Evolutionary conservation across 2,888 invertebrate species (phyloP), one percentile per base, ranked within the genome.

Genomic region (Eupithecia dodoneata): DNA sequence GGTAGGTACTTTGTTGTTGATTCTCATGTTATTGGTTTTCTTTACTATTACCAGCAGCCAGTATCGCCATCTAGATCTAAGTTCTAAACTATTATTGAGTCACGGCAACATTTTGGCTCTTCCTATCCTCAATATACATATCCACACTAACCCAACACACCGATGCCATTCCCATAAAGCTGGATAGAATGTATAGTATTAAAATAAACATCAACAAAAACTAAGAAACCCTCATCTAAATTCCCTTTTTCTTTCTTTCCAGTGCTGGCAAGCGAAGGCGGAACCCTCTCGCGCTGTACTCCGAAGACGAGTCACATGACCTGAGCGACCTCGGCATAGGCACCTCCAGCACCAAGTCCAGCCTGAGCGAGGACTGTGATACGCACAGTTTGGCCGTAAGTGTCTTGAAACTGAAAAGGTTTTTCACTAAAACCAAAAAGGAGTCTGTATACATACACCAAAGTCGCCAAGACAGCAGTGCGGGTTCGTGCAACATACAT

Each of bases 251-350:
- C 72, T 71, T 77, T 86, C 76, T 84, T 88, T 88, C 2, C 90
- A 95, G 95, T 81, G 94, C 94, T 79, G 95, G 95, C 4, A 92
- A 93, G 74, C 92, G 95, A 93, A 89, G 95, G 92, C 90, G 92
- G 86, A 96, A 92, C 89, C 96, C 94, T 76, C 93, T 97, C 75
- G 96, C 97, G 4, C 94, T 98, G 84, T 98, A 97, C 92, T 96
- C 97, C 80, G 97, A 97, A 85, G 98, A 98, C 83, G 98, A 98
- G 88, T 96, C 97, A 67, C 98, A 98, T 87, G 98, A 98, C 93
- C 96, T 98, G 82, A 98, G 97, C 86, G 98, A 98, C 91, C 96
- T 98, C 84, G 98, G 98, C 78, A 97, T 98, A 87, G 96, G 96
- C 81, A 96, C 96, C 73, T 96, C 96, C 85, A 96, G 96, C 86